Base-by-base conservation (phyloP, 2,888 invertebrate genomes). In the Germaria angustata region DNA sequence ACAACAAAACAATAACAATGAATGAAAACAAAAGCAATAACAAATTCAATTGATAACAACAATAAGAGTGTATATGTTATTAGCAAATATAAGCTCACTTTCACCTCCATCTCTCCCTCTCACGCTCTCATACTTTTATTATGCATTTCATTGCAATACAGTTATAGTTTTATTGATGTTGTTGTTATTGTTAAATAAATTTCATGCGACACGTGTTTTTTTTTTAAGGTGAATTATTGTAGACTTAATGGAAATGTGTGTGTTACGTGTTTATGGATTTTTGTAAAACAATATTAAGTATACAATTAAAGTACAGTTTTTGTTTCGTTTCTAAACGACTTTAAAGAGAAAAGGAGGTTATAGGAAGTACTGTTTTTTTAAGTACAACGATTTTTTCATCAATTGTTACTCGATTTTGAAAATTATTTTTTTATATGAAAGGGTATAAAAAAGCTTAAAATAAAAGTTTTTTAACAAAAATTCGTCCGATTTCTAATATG, bases 1-100 rank as follows among this genome's bases (percentile, higher is more conserved):
- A 86, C 82, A 86, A 77, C 49, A 57, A 49, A 53, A 28, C 34
- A 61, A 55, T 17, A 77, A 61, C 44, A 61, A 39, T 44, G 41
- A 79, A 61, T 20, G 20, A 78, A 53, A 72, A 36, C 66, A 83
- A 76, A 41, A 34, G n/a, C 53, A 17, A 76, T 8, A n/a, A n/a
- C n/a, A n/a, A n/a, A n/a, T n/a, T n/a, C n/a, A n/a, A n/a, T n/a
- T 76, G 66, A 76, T 66, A 76, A 76, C 34, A 75, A 24, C 13
- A 57, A 39, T 8, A 36, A 8, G 17, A 9, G 7, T 20, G 34
- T 2, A 7, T 34, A 22, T 36, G 32, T 20, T 49, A 20, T 8
- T 34, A 36, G n/a, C n/a, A 49, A 15, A 59, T 7, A 9, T 39
- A n/a, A 4, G 8, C 15, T 24, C n/a, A 20, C 32, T 28, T 36